Conservation (phyloP, 2,888 invertebrate genomes). For the Brachypterus glaber region DNA sequence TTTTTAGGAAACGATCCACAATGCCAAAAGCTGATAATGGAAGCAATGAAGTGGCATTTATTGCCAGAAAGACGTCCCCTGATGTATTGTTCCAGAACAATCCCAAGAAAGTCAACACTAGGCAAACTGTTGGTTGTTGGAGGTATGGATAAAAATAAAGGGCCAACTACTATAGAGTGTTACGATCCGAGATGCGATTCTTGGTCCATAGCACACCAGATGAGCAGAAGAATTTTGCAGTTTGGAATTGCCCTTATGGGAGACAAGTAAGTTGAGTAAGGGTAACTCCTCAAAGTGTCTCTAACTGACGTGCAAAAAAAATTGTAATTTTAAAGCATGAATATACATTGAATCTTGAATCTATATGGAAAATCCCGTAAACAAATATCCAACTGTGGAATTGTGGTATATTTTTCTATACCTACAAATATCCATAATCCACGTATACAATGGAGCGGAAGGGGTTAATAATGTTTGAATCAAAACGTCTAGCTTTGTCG, state of each 20-base stretch:
- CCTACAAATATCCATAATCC: no score
- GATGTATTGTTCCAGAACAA: constrained; percentile 69
- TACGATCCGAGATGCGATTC: constrained; percentile 74
- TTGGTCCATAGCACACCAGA: constrained; percentile 67
- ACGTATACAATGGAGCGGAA: not conserved
- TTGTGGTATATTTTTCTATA: no score
- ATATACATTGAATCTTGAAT: no score
- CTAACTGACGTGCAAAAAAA: no score
- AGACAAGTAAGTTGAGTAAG: constrained; percentile 55
- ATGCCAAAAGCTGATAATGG: constrained; percentile 84
- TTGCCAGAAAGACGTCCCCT: constrained; percentile 75
- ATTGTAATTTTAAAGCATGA: no score
- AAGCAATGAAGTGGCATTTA: constrained; percentile 88
- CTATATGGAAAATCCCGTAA: no score
- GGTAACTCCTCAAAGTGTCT: no score
- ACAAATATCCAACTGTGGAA: no score
- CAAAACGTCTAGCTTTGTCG: no score
- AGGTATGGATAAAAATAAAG: constrained; percentile 90
- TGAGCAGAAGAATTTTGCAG: constrained; percentile 75
- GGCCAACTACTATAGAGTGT: constrained; percentile 82
- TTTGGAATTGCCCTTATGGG: constrained; percentile 84
- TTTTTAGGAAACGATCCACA: constrained; percentile 47
- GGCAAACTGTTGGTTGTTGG: constrained; percentile 81
- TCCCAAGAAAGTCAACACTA: constrained; percentile 85
- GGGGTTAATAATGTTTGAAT: no score